Conservation (phyloP, 1,140 invertebrate genomes). For the Sinella curviseta region DNA sequence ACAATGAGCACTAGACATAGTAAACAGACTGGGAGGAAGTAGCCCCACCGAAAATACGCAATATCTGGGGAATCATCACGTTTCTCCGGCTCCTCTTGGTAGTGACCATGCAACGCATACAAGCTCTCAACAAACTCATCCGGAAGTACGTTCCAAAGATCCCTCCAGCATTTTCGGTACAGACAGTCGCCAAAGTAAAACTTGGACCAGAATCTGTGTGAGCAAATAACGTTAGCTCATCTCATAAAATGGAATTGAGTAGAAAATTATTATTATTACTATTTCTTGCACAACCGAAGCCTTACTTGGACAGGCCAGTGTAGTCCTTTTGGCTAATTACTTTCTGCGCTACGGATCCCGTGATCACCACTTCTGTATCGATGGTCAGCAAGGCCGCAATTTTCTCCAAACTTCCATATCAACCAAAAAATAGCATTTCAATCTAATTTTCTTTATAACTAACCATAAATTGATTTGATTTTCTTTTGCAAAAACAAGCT, state of each 20-base stretch:
- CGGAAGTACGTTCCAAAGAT: neutral
- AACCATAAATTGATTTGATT: too few relatives aligned
- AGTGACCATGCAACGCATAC: neutral
- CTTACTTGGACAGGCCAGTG: neutral
- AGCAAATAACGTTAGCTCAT: neutral
- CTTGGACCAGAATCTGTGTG: neutral
- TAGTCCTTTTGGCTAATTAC: neutral
- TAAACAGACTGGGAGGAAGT: neutral
- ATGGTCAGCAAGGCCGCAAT: too few relatives aligned
- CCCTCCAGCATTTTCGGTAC: neutral
- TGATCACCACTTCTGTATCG: neutral
- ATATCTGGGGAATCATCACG: neutral
- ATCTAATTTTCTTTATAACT: too few relatives aligned
- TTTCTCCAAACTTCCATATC: neutral
- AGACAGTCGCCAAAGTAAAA: conserved; percentile 14
- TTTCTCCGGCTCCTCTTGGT: too few relatives aligned
- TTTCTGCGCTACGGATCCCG: neutral
- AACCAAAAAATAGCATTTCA: neutral
- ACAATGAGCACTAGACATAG: neutral
- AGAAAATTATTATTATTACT: neutral
- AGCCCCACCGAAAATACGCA: neutral
- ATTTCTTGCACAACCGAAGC: too few relatives aligned
- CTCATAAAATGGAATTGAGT: neutral
- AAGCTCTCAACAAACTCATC: neutral
- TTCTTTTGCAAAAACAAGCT: neutral